Conservation (phyloP, 2,888 invertebrate species). For the Cordilura impudica region DNA sequence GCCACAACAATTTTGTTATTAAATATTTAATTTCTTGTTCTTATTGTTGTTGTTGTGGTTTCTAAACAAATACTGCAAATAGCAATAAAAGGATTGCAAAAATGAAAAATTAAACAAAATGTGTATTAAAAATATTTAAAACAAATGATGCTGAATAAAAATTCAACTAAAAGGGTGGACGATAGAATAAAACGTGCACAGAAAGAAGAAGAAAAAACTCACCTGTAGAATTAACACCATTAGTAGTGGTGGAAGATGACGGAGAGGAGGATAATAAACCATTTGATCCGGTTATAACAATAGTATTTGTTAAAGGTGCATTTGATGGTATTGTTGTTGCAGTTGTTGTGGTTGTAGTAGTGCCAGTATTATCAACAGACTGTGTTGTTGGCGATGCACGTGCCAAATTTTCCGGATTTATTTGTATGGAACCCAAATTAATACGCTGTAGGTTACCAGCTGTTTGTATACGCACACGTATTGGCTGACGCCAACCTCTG, state of each 20-base stretch:
- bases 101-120: constrained; percentile 3
- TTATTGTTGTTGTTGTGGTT: constrained; percentile 34
- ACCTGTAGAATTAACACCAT: constrained; percentile 41
- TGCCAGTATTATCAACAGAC: constrained; percentile 10
- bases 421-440: constrained; percentile 75
- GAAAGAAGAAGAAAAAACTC: neutral
- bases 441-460: constrained; percentile 76
- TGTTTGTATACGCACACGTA: constrained; percentile 68
- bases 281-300: neutral
- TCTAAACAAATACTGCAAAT: constrained; percentile 31
- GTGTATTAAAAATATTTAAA: constrained; percentile 2
- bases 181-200: neutral
- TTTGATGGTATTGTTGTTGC: constrained; percentile 33
- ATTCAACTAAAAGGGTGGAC: constrained; percentile 10
- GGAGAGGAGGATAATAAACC: neutral
- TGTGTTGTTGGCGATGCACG: constrained; percentile 48
- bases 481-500: constrained; percentile 69
- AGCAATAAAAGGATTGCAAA: neutral
- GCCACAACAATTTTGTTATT: constrained; percentile 55
- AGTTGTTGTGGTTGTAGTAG: neutral
- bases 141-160: too few species aligned
- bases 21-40: constrained; percentile 59
- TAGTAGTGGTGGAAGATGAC: neutral
- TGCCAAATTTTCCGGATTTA: constrained; percentile 69
- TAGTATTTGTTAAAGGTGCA: neutral